phyloP scores from a whole-genome alignment of 2,113 vertebrate species.

The Spermophilus dauricus region DNA sequence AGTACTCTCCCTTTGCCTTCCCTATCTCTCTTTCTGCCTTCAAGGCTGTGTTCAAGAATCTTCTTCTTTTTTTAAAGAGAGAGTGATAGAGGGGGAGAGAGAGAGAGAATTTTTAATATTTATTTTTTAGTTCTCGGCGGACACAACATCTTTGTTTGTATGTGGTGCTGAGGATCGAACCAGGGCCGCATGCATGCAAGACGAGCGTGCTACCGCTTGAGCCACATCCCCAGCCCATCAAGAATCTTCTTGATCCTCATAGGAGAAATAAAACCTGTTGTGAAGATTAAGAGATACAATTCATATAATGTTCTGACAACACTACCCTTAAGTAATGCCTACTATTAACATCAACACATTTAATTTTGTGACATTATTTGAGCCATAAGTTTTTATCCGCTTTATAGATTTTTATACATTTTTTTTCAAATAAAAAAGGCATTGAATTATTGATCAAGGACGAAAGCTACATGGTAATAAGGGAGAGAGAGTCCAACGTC shows the following conservation, averaged over 20 bases:
- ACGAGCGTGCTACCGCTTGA: no score
- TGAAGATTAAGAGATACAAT: background rate
- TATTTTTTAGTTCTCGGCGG: no score
- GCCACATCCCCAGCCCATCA: no score
- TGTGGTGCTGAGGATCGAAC: no score
- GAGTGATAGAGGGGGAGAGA: no score
- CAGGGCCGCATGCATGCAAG: no score
- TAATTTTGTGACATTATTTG: background rate
- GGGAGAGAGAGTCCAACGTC: background rate
- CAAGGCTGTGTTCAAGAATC: accelerated
- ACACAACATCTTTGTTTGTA: no score
- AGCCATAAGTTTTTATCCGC: background rate
- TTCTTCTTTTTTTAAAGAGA: no score
- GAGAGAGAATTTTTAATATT: no score
- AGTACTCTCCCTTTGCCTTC: no score
- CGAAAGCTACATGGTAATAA: background rate
- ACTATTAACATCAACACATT: background rate
- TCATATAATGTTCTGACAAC: background rate
- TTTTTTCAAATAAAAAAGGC: background rate
- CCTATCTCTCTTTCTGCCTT: background rate
- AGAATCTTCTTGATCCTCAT: background rate
- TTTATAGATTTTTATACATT: background rate
- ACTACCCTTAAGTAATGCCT: background rate
- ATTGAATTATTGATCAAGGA: background rate
- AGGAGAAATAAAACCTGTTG: background rate